These are phyloP conservation scores for Etheostoma nigrum DNA, from an alignment of 2,797 vertebrate species.

Conservation along the genomic window DNA sequence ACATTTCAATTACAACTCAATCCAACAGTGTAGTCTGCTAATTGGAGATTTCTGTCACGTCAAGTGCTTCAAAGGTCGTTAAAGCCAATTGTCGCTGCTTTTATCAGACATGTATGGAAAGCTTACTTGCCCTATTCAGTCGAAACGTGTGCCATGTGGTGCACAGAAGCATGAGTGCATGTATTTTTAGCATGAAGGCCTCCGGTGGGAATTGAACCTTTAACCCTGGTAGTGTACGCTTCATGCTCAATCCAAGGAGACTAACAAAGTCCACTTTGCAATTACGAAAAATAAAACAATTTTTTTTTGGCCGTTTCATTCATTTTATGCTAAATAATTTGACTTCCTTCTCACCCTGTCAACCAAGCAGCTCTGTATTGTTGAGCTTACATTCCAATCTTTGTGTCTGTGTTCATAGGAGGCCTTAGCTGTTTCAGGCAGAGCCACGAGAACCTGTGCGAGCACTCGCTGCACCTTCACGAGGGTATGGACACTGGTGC, in stretches of 20 bases:
- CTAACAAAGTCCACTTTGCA: constrained; percentile 2
- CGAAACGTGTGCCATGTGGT: constrained; percentile 36
- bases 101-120: constrained; percentile 52
- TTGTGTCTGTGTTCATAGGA: constrained; percentile 82
- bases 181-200: constrained; percentile 65
- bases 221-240: constrained; percentile 37
- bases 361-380: background rate
- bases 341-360: background rate
- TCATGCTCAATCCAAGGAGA: constrained; percentile 11
- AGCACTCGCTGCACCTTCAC: constrained; percentile 95
- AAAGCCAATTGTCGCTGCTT: constrained; percentile 23
- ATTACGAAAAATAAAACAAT: background rate
- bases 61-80: constrained; percentile 8
- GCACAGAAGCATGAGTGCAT: constrained; percentile 41
- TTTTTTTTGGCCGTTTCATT: background rate
- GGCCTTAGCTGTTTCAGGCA: constrained; percentile 96
- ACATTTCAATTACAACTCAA: constrained; percentile 64
- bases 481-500: constrained; percentile 88
- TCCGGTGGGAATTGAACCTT: constrained; percentile 60
- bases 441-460: constrained; percentile 95
- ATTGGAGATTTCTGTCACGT: constrained; percentile 11
- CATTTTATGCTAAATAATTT: no score
- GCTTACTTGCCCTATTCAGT: constrained; percentile 24
- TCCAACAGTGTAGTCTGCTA: constrained; percentile 2
- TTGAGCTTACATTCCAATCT: constrained; percentile 7